phyloP scores from a whole-genome alignment of 2,113 vertebrate genomes.

The Tringa solitaria region DNA sequence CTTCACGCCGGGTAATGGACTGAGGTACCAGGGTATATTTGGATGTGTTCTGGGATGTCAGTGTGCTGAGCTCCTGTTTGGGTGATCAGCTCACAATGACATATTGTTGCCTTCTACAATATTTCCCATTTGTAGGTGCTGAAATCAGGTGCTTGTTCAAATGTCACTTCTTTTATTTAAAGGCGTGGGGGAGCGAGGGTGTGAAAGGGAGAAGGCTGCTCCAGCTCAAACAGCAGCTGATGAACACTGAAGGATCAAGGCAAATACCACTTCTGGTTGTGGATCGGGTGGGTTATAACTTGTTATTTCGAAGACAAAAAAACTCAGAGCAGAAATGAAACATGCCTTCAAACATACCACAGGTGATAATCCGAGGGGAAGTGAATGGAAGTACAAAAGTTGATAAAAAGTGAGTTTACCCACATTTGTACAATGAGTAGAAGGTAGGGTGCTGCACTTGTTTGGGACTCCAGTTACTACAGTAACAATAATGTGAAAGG shows the following conservation, averaged over 20 bases:
- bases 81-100: background rate
- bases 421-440: background rate
- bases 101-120: background rate
- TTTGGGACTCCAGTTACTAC: background rate
- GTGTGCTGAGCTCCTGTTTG: background rate
- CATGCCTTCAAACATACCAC: background rate
- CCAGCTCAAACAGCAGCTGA: background rate
- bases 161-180: background rate
- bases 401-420: background rate
- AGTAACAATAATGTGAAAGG: background rate
- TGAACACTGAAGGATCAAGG: background rate
- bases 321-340: background rate
- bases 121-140: background rate
- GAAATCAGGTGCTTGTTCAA: background rate
- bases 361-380: background rate
- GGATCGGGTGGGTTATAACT: background rate
- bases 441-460: background rate
- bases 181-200: accelerated
- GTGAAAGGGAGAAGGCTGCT: background rate
- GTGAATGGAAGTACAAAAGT: background rate
- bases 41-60: accelerated
- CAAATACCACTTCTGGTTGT: background rate
- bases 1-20: background rate
- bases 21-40: background rate
- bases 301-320: background rate